Evolutionary conservation across 1,140 invertebrate genomes (phyloP), one percentile per base, ranked within the genome.

Genomic region (Ceratosolen fusciceps): DNA sequence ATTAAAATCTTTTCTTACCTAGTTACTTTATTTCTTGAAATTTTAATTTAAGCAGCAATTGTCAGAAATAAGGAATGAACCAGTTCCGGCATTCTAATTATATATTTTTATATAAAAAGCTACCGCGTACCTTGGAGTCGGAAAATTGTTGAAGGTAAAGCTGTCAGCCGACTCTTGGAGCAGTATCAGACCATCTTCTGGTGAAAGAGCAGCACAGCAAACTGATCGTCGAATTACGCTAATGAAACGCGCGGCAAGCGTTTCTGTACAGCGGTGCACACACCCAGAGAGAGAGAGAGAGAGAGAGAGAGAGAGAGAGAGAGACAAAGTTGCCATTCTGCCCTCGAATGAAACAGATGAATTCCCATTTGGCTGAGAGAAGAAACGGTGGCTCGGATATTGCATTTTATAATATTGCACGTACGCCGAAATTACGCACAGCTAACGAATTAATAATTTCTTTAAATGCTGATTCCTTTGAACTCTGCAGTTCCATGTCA

Each of bases 171-270:
- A 3, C 54, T 4, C 12, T 12, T 5, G 39, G 8, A 24, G 56
- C 12, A 16, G 29, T 10, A 62, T 21, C 14, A 34, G 19, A 9
- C 12, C 29, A 31, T 62, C 60, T 34, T 62, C 60, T 68, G 2
- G 39, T 43, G 3, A 43, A 1, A 4, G 2, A 43, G 21, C 37
- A 43, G 21, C 37, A 1, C 37, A 43, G 65, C 80, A 84, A 85
- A 85, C 81, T 82, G 82, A 79, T 84, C 81, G 82, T 81, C 83
- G 82, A 84, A 86, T 85, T 86, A 85, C 84, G 84, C 79, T 86
- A 86, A 86, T 83, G 82, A 83, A 84, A 81, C 83, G 78, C 39
- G 60, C 76, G 47, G 82, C 9, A 68, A 68, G 65, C 83, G 4
- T 8, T 14, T 21, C 49, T n/a, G n/a, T n/a, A n/a, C n/a, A n/a